Evolutionary conservation across 1,140 invertebrate species (phyloP).

Genomic region (Neelides sp.): DNA sequence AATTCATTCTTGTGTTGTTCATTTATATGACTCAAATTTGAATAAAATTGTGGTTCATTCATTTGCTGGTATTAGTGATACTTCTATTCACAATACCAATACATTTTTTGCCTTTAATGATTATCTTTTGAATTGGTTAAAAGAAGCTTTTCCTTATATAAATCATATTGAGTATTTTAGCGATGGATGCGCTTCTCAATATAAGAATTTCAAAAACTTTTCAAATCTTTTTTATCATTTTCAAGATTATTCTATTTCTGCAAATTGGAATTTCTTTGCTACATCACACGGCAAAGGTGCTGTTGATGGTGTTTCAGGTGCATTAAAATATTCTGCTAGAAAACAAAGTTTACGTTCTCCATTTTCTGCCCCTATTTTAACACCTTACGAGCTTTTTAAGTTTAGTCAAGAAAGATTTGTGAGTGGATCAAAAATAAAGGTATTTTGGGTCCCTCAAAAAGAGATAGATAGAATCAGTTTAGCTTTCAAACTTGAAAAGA

Average conservation of each 20-base stretch:
- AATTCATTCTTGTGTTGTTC: conserved; percentile 28
- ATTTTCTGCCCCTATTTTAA: too few relatives aligned
- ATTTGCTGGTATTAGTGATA: conserved; percentile 12
- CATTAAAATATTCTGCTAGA: conserved; percentile 12
- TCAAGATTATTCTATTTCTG: conserved; percentile 26
- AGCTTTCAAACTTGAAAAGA: too few relatives aligned
- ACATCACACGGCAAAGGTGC: conserved; percentile 33
- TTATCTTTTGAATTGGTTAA: background rate
- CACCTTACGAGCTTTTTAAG: too few relatives aligned
- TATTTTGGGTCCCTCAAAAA: too few relatives aligned
- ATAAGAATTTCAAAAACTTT: conserved; percentile 22
- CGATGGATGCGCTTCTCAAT: conserved; percentile 17
- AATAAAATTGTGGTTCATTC: too few relatives aligned
- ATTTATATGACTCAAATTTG: too few relatives aligned
- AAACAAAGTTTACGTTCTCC: background rate
- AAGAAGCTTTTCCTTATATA: conserved; percentile 3
- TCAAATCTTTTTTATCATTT: conserved; percentile 8
- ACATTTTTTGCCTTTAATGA: conserved; percentile 7
- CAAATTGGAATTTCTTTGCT: conserved; percentile 33
- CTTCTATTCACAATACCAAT: conserved; percentile 2
- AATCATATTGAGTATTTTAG: conserved; percentile 2
- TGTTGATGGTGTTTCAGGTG: conserved; percentile 32
- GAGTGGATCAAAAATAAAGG: too few relatives aligned
- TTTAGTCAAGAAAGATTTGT: too few relatives aligned
- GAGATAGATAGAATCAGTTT: too few relatives aligned